phyloP scores from a whole-genome alignment of 1,140 invertebrate genomes.

The Pentalonia nigronervosa region DNA sequence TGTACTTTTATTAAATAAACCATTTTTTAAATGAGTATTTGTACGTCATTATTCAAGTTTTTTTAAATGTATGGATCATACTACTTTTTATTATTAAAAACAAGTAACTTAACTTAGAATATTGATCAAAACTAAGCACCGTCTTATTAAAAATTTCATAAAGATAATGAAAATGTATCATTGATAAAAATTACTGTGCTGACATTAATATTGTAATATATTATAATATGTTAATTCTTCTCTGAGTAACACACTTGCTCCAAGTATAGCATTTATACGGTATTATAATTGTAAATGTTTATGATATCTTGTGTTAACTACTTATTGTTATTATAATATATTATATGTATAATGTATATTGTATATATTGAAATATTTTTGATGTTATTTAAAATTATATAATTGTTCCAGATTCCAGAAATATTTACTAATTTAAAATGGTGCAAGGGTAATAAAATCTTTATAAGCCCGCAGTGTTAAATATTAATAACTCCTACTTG shows the following conservation, averaged over 20 bases:
- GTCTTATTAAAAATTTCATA: not conserved
- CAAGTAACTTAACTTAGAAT: not conserved
- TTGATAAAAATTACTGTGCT: not conserved
- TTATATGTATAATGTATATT: not conserved
- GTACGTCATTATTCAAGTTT: not conserved
- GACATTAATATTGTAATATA: not conserved
- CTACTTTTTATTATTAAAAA: not conserved
- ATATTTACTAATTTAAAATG: conserved; percentile 16
- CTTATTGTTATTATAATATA: conserved; percentile 26
- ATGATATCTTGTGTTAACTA: conserved; percentile 22
- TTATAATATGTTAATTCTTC: not conserved
- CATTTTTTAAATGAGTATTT: not conserved
- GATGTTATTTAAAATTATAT: not conserved
- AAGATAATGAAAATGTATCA: not conserved
- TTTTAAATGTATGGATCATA: not conserved
- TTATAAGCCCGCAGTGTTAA: not conserved
- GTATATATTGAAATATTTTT: not conserved
- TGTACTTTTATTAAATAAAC: not conserved
- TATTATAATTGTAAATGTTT: not conserved
- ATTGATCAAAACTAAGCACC: not conserved
- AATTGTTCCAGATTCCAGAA: not conserved
- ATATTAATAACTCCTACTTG: not conserved
- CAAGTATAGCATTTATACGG: not conserved
- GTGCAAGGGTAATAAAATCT: not conserved
- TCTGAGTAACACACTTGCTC: not conserved